Evolutionary conservation across 2,113 vertebrate genomes (phyloP).

Genomic region (Acrocephalus kingi): DNA sequence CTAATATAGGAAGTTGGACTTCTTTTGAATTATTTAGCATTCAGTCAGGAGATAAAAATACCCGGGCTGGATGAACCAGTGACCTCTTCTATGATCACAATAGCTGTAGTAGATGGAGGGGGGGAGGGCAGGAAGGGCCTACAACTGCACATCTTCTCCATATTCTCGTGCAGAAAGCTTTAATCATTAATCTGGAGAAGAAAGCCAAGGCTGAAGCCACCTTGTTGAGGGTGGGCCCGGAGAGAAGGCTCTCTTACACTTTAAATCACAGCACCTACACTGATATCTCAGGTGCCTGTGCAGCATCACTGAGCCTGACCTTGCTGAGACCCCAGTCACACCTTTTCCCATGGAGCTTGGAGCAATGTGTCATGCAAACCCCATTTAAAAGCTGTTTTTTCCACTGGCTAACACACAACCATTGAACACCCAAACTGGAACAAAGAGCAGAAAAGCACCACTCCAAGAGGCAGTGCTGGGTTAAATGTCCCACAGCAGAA

Average conservation of each 20-base stretch:
- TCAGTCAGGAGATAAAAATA: neutral
- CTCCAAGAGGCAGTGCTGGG: neutral
- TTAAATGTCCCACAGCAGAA: neutral
- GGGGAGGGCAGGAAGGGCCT: neutral
- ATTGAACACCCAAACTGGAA: neutral
- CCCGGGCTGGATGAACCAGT: neutral
- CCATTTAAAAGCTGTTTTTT: neutral
- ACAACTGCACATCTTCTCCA: neutral
- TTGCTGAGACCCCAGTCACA: neutral
- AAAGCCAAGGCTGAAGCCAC: neutral
- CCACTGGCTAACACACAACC: neutral
- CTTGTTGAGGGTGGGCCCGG: neutral
- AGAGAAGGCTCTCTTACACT: neutral
- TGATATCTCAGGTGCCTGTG: rapidly evolving
- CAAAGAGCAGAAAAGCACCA: neutral
- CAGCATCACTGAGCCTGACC: neutral
- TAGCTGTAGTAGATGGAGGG: neutral
- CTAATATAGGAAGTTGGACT: neutral
- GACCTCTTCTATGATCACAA: neutral
- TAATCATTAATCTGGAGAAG: neutral
- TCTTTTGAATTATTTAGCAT: neutral
- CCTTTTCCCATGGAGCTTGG: neutral
- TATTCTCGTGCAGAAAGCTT: neutral
- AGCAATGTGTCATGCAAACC: neutral
- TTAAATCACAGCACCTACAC: neutral